Evolutionary conservation across 2,888 invertebrate species (phyloP).

Genomic region (Priapulus caudatus): DNA sequence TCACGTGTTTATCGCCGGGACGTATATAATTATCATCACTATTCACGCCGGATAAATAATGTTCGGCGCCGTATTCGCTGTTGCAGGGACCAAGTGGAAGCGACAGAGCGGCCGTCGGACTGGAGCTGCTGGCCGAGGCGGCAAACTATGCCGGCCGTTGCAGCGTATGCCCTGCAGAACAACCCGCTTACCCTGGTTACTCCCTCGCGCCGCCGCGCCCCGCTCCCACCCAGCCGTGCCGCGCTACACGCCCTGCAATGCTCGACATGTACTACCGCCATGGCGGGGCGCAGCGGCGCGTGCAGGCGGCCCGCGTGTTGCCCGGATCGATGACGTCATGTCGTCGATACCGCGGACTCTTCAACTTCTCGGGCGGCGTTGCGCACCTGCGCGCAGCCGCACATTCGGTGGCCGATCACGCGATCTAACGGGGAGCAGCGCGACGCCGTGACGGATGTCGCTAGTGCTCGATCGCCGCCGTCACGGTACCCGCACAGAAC

Average conservation of each 20-base stretch:
- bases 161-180: constrained; percentile 61
- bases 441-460: neutral
- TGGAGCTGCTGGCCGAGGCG: constrained; percentile 90
- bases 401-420: neutral
- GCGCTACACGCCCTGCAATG: neutral
- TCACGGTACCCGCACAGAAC: neutral
- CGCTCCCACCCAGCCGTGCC: constrained; percentile 14
- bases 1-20: neutral
- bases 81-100: constrained; percentile 94
- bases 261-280: neutral
- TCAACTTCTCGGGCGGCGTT: neutral
- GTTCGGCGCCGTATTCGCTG: neutral
- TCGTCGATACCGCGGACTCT: no score
- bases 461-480: no score
- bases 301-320: constrained; percentile 5
- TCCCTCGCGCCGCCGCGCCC: constrained; percentile 4
- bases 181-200: constrained; percentile 39
- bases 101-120: constrained; percentile 92
- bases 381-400: neutral
- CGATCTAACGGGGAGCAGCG: no score
- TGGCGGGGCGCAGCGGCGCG: neutral
- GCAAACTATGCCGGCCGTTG: constrained; percentile 98
- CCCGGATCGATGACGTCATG: constrained; percentile 2
- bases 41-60: neutral
- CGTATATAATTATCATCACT: no score